These are phyloP conservation scores for Tenualosa thibaudeaui DNA, from an alignment of 2,797 vertebrate genomes.

Conservation along the genomic window DNA sequence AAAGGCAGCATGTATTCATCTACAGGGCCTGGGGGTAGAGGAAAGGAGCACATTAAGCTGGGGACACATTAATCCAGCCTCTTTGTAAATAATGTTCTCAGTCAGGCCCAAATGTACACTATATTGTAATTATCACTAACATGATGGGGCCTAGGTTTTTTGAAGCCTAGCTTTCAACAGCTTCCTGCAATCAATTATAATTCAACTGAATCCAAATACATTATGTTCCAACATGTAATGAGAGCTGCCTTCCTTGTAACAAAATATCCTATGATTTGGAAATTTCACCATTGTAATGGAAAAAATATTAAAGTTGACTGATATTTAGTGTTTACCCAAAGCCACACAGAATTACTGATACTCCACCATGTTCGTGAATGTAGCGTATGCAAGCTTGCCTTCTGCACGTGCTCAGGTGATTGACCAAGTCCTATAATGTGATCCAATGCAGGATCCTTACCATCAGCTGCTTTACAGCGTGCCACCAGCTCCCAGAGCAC, in stretches of 20 bases:
- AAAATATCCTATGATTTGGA: not conserved
- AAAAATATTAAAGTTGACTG: not conserved
- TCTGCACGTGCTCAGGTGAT: not conserved
- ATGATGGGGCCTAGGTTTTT: not conserved
- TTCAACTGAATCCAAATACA: not conserved
- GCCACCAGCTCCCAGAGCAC: constrained; percentile 94
- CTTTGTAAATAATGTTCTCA: not conserved
- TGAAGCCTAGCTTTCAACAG: not conserved
- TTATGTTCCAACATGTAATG: not conserved
- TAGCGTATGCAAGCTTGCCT: not conserved
- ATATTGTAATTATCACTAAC: not conserved
- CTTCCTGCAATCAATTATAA: not conserved
- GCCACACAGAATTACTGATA: too few relatives aligned
- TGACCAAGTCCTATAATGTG: not conserved
- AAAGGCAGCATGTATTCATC: constrained; percentile 93
- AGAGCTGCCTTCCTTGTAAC: not conserved
- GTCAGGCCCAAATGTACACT: not conserved
- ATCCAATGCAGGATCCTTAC: constrained; percentile 65
- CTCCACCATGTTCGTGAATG: too few relatives aligned
- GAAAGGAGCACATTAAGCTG: not conserved
- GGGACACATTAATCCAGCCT: not conserved
- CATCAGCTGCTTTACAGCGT: constrained; percentile 87
- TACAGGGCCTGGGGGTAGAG: constrained; percentile 77
- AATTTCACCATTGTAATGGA: not conserved
- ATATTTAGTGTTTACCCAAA: too few relatives aligned